Base-by-base conservation (phyloP, 1,140 invertebrate species). In the Zaprionus kolodkinae region DNA sequence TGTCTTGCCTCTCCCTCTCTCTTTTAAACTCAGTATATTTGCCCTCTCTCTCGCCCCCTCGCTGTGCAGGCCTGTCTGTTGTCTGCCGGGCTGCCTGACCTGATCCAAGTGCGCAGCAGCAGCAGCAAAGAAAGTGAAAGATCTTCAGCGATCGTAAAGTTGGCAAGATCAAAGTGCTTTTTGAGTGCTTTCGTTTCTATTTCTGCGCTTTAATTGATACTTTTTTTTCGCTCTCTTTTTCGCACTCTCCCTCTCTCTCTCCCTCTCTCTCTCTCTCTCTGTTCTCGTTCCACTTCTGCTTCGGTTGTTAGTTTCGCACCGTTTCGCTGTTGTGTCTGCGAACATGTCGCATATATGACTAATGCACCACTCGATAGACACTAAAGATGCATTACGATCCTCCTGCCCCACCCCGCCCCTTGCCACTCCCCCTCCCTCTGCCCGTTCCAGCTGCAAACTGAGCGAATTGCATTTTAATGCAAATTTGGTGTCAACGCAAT, bases 401-500 rank as follows among this genome's bases (percentile, higher is more conserved):
- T 40, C 9, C 27, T 27, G 27, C 30, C 12, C 15, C 30, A 2
- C 48, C 4, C 35, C 56, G 36, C 30, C 13, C n/a, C 36, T 2
- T 21, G 21, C 21, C 21, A 21, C 21, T 21, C 21, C 7, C 35
- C 4, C 10, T 35, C 30, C 38, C 35, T n/a, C 1, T n/a, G 25
- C 38, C 6, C 38, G 30, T 52, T 43, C 27, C 9, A 45, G 52
- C 54, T 13, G 36, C n/a, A n/a, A 13, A 45, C 38, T 52, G 76
- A 64, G 60, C 54, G 64, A 86, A 86, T 86, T 86, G 82, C 82
- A 85, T 89, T 89, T 89, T 89, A 89, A 89, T 89, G 85, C 85
- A 89, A 89, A 89, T 89, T 89, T 85, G 81, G 85, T 89, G 85
- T 89, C 85, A 89, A 89, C 85, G 85, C 85, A 89, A 89, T 89